A percentile compares a stretch with the other conserved stretches of the same genome.
These are phyloP conservation scores for Pangasius macronema DNA, from an alignment of 2,797 vertebrate species.

Conservation along the genomic window DNA sequence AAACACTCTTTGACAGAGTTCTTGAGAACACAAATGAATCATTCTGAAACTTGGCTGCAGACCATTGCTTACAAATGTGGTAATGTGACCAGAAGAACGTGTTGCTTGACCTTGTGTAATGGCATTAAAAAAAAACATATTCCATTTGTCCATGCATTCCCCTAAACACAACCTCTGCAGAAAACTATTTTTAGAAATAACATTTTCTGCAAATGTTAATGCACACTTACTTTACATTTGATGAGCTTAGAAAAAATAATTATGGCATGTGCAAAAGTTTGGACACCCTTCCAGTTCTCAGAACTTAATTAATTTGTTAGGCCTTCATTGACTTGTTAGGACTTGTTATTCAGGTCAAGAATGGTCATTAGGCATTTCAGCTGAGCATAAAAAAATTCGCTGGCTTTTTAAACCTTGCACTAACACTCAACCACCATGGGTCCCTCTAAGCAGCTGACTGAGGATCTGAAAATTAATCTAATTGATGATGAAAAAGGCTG, in stretches of 20 bases:
- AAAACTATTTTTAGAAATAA: not conserved
- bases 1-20: not conserved
- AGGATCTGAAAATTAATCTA: not conserved
- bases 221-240: not conserved
- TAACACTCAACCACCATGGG: not conserved
- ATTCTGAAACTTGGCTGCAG: not conserved
- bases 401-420: not conserved
- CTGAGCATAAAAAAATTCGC: not conserved
- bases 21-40: not conserved
- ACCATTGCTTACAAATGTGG: not conserved
- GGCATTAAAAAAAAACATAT: not conserved
- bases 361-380: not conserved
- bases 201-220: not conserved
- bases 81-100: not conserved
- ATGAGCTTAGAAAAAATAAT: not conserved
- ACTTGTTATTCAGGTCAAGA: not conserved
- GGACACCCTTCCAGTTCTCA: not conserved
- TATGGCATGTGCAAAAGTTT: not conserved
- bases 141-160: not conserved
- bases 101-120: not conserved
- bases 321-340: not conserved
- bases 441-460: conserved; percentile 5
- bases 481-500: not conserved
- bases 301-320: conserved; percentile 4
- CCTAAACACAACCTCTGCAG: not conserved